Evolutionary conservation across 1,140 invertebrate genomes (phyloP).

Genomic region (Stenopsyche tienmushanensis): DNA sequence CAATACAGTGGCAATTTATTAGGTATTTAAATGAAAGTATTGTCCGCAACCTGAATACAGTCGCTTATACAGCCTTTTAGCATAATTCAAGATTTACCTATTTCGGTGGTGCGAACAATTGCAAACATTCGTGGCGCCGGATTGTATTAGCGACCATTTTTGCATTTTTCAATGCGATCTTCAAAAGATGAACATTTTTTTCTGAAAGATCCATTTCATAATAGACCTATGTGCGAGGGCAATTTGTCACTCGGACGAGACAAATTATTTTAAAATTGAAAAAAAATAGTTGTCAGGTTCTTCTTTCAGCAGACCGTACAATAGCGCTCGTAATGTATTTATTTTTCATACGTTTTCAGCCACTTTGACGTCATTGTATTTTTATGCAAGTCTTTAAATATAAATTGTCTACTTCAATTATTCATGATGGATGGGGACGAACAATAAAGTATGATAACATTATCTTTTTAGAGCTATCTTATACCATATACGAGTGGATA

Average conservation of each 20-base stretch:
- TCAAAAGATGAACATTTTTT: neutral
- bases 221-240: neutral
- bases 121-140: neutral
- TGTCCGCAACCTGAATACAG: conserved; percentile 10
- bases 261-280: neutral
- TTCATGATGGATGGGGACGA: conserved; percentile 23
- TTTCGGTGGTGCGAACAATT: conserved; percentile 11
- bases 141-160: neutral
- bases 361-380: neutral
- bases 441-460: too few species aligned
- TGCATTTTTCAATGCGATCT: neutral
- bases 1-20: conserved; percentile 37
- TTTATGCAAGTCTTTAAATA: neutral
- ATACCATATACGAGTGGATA: too few species aligned
- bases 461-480: too few species aligned
- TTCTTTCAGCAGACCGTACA: too few species aligned
- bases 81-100: conserved; percentile 28
- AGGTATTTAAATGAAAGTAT: conserved; percentile 24
- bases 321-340: neutral
- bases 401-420: neutral
- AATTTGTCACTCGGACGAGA: conserved; percentile 5
- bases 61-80: conserved; percentile 22
- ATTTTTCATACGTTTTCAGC: neutral
- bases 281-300: neutral
- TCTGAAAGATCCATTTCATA: neutral